A percentile compares a stretch with the other conserved stretches of the same genome.
These are phyloP conservation scores for Synodontis membranacea DNA, from an alignment of 2,113 vertebrate genomes.

Conservation along the genomic window DNA sequence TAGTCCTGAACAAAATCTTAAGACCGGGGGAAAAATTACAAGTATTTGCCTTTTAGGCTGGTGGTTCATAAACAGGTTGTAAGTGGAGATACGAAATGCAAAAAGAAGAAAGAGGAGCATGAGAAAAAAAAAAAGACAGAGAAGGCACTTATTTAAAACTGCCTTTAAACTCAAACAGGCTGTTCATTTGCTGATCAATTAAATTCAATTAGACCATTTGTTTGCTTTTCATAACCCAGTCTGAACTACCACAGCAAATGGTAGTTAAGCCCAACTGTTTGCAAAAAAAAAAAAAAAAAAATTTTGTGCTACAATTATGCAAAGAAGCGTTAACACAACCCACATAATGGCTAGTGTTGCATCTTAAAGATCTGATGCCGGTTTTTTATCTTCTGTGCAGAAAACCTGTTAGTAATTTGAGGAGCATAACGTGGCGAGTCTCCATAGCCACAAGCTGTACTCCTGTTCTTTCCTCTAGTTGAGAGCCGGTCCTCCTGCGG, in stretches of 20 bases:
- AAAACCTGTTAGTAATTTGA: conserved; percentile 15
- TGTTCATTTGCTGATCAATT: too few species aligned
- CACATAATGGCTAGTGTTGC: background rate
- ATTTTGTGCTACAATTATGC: background rate
- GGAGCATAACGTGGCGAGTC: conserved; percentile 4
- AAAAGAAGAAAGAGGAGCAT: too few species aligned
- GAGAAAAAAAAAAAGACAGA: too few species aligned
- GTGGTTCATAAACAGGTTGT: too few species aligned
- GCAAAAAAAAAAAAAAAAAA: background rate
- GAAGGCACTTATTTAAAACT: too few species aligned
- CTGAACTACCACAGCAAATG: background rate
- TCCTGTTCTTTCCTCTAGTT: background rate
- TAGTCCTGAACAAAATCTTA: too few species aligned
- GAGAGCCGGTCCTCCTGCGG: background rate
- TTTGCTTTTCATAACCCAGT: background rate
- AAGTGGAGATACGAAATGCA: too few species aligned
- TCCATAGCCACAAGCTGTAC: conserved; percentile 28
- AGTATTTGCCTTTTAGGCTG: too few species aligned
- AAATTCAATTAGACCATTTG: background rate
- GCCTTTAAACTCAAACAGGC: too few species aligned
- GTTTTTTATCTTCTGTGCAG: conserved; percentile 4
- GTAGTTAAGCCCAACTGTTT: background rate
- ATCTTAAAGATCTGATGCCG: conserved; percentile 10
- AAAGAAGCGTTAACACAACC: background rate
- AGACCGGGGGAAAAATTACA: too few species aligned